These are phyloP conservation scores for Zaprionus vittiger DNA, from an alignment of 1,140 invertebrate genomes.

Conservation along the genomic window DNA sequence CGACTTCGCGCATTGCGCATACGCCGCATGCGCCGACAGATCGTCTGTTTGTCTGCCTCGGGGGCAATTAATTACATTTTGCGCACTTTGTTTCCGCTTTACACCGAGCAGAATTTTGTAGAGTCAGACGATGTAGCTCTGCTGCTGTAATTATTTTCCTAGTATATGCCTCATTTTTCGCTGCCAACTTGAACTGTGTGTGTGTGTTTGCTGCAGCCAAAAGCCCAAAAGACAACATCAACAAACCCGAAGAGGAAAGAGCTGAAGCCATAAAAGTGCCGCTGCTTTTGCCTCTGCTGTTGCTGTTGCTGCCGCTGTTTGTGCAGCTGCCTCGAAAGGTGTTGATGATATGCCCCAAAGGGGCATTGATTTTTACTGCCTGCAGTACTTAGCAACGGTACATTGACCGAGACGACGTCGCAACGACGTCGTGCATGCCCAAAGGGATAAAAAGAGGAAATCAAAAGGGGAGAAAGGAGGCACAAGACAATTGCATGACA, in stretches of 20 bases:
- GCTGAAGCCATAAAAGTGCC: slow-evolving; percentile 77
- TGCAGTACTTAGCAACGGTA: slow-evolving; percentile 14
- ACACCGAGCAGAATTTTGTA: slow-evolving; percentile 63
- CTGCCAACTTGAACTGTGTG: slow-evolving; percentile 15
- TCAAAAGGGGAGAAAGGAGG: too few species aligned
- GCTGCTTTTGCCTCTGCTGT: slow-evolving; percentile 50
- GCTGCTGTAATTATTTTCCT: slow-evolving; percentile 58
- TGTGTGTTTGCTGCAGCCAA: neutral
- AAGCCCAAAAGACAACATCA: slow-evolving; percentile 30
- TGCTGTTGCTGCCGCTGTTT: neutral
- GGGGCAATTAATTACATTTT: slow-evolving; percentile 80
- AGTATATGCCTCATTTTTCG: slow-evolving; percentile 46
- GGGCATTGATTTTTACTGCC: slow-evolving; percentile 40
- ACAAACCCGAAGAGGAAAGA: slow-evolving; percentile 19
- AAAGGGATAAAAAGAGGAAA: neutral
- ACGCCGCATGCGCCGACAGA: slow-evolving; percentile 39
- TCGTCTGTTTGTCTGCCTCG: slow-evolving; percentile 35
- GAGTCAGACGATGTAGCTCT: slow-evolving; percentile 23
- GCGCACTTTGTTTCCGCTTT: slow-evolving; percentile 79
- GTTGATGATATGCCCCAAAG: slow-evolving; percentile 63
- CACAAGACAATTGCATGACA: neutral
- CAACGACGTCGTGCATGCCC: neutral
- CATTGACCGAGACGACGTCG: slow-evolving; percentile 18
- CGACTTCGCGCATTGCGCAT: slow-evolving; percentile 41
- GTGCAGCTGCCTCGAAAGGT: slow-evolving; percentile 65